Base-by-base conservation (phyloP, 30 jellyfish, hydroid and myxozoan species). In the Chironex yamaguchii region DNA sequence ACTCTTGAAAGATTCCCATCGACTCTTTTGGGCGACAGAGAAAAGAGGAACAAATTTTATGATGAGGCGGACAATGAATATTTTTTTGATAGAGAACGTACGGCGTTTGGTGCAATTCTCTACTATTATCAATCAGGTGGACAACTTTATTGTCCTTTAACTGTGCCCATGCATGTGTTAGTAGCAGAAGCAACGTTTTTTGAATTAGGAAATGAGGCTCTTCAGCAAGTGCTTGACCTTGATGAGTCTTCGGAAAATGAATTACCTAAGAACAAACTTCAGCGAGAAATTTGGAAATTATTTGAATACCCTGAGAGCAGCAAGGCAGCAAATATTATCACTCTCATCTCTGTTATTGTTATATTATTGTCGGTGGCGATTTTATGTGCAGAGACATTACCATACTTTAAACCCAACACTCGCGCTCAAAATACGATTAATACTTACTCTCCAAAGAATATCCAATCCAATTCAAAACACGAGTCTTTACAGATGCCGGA, bases 281-380 rank as follows among this genome's bases (percentile, higher is more conserved):
- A 93, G 53, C 52, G 93, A 23, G 90, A 80, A 34, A 83, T 93
- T 20, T 93, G 98, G 98, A 79, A 88, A 63, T 67, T 93, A 23
- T 93, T 93, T 51, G 98, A 93, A 51, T 86, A 89, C 36, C 97
- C 98, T 1, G 98, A 93, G 21, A 67, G 97, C 25, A 93, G 98
- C 33, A 49, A 34, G 1, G 98, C 98, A 6, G 98, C 98, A 2
- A 85, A 89, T 67, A 24, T 93, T 6, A 30, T 93, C 48, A 93
- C 98, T 0, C 34, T 88, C 4, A 85, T 93, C 79, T 93, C 98
- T 1, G 97, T 93, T 4, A 28, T 85, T 1, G 76, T 93, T 30
- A 88, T 93, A 2, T 49, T 93, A 3, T 68, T 73, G 14, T 79
- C 97, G n/a, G 98, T 93, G 30, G 62, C 79, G 0, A 84, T 93